These are phyloP conservation scores for Marcusenius ussheri DNA, from an alignment of 2,113 vertebrate species.

Conservation along the genomic window DNA sequence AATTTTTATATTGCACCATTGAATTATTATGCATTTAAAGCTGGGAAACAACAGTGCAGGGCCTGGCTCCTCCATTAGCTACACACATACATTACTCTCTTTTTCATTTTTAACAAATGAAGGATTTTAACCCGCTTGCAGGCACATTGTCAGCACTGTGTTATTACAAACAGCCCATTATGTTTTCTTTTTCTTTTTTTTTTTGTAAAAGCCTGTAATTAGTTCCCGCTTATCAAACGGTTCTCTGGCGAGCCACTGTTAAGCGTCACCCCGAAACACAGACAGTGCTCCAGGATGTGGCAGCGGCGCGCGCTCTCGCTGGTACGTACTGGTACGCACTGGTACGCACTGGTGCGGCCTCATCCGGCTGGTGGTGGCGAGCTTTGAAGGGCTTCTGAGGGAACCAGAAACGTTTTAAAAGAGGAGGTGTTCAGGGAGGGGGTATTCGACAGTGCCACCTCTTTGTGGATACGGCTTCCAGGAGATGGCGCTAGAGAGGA, in stretches of 20 bases:
- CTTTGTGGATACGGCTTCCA: not conserved
- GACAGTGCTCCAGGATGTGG: conserved; percentile 14
- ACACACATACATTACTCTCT: not conserved
- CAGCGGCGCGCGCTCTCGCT: conserved; percentile 8
- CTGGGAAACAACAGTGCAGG: not conserved
- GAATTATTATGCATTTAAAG: not conserved
- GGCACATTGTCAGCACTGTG: conserved; percentile 31
- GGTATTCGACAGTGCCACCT: not conserved
- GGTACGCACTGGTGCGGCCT: not conserved
- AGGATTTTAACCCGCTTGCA: conserved; percentile 11
- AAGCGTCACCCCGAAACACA: conserved; percentile 26
- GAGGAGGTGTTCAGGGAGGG: not conserved
- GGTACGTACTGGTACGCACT: not conserved
- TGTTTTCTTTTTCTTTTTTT: conserved; percentile 19
- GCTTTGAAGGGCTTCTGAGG: not conserved
- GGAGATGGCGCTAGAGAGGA: not conserved
- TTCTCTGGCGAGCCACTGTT: conserved; percentile 29
- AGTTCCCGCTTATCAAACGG: conserved; percentile 34
- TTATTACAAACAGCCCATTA: conserved; percentile 23
- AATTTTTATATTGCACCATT: not conserved
- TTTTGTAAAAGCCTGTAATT: conserved; percentile 29
- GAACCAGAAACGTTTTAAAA: conserved; percentile 9
- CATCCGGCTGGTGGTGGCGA: not conserved
- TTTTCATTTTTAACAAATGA: conserved; percentile 4
- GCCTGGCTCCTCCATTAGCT: not conserved